Percentiles rank a stretch among this genome's conserved stretches.
Conservation (phyloP, 2,797 vertebrate species). For the Sebastes nivosus region DNA sequence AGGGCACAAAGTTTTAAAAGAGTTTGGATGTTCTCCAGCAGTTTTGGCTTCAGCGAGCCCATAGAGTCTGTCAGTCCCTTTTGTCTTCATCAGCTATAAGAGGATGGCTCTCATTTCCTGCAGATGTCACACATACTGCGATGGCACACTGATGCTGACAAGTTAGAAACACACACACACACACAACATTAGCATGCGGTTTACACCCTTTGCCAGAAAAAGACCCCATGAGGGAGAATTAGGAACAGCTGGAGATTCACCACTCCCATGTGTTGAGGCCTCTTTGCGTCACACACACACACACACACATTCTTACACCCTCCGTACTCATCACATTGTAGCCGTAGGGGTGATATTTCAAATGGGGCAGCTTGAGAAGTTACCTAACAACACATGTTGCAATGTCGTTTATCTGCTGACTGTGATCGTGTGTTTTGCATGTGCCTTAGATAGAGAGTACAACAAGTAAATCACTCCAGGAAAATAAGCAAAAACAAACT, state of each 20-base stretch:
- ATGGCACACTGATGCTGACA: slow-evolving; percentile 31
- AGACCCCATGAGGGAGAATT: slow-evolving; percentile 58
- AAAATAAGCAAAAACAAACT: neutral
- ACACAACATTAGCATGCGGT: slow-evolving; percentile 56
- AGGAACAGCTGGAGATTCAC: slow-evolving; percentile 68
- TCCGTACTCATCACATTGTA: slow-evolving; percentile 2
- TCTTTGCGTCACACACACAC: slow-evolving; percentile 28
- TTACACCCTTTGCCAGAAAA: slow-evolving; percentile 46
- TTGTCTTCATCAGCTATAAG: slow-evolving; percentile 63
- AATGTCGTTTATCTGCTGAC: neutral
- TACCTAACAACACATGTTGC: slow-evolving; percentile 37
- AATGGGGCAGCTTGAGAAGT: slow-evolving; percentile 12
- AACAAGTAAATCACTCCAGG: neutral
- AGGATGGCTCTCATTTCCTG: slow-evolving; percentile 67
- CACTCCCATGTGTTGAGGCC: slow-evolving; percentile 51
- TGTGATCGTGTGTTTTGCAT: neutral
- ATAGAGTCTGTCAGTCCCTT: slow-evolving; percentile 40
- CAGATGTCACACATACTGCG: slow-evolving; percentile 48
- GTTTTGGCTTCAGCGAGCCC: slow-evolving; percentile 20
- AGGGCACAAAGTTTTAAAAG: slow-evolving; percentile 32
- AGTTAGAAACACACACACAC: slow-evolving; percentile 34
- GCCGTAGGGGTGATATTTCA: slow-evolving; percentile 31
- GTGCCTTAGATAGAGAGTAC: neutral
- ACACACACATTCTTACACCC: slow-evolving; percentile 8
- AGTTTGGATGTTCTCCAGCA: slow-evolving; percentile 53